A percentile compares a stretch with the other conserved stretches of the same genome.
Conservation (phyloP, 2,797 vertebrate species). For the Hemitrygon akajei region DNA sequence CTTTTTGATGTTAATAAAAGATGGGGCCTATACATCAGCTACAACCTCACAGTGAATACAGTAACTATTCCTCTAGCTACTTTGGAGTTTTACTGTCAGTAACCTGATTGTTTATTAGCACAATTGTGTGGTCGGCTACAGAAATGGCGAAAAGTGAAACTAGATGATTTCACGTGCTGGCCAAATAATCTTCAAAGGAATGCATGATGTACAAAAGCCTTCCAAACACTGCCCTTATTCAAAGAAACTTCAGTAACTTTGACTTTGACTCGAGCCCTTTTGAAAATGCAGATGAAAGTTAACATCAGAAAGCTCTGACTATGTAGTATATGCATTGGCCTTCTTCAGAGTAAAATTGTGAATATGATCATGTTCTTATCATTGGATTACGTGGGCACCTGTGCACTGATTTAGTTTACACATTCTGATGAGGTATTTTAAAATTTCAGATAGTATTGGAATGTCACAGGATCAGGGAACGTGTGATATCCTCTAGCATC, state of each 20-base stretch:
- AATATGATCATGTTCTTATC: background rate
- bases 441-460: background rate
- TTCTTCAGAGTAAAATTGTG: background rate
- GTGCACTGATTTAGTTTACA: background rate
- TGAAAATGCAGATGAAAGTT: background rate
- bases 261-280: background rate
- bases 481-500: background rate
- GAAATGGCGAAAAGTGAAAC: background rate
- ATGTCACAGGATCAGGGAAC: background rate
- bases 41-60: background rate
- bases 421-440: background rate
- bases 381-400: background rate
- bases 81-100: background rate
- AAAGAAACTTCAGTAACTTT: background rate
- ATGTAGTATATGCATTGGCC: background rate
- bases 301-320: background rate
- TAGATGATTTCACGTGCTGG: background rate
- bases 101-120: background rate
- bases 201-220: no score
- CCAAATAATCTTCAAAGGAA: slow-evolving; percentile 26
- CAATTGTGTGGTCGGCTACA: background rate
- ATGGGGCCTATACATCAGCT: background rate
- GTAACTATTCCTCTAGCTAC: background rate
- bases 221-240: background rate
- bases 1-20: background rate